phyloP scores from a whole-genome alignment of 2,797 vertebrate species.

The Rhadinocentrus ornatus region DNA sequence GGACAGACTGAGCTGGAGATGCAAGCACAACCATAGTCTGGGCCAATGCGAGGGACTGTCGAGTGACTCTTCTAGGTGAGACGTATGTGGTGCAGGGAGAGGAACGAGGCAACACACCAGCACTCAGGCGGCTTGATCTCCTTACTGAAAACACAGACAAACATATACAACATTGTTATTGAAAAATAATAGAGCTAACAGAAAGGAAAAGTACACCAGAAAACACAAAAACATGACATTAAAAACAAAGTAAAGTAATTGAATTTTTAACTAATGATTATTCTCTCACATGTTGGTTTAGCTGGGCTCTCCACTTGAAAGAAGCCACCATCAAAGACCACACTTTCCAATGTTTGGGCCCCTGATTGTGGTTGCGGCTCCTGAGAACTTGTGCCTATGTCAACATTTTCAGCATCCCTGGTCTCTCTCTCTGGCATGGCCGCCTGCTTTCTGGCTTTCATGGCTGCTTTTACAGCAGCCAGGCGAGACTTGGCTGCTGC shows the following conservation, averaged over 20 bases:
- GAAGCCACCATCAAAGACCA: conserved; percentile 90
- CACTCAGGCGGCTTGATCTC: conserved; percentile 69
- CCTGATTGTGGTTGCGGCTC: conserved; percentile 60
- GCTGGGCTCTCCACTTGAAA: conserved; percentile 91
- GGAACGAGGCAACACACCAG: conserved; percentile 34
- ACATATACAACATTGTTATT: neutral
- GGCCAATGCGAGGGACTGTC: conserved; percentile 42
- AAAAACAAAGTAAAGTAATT: too few species aligned
- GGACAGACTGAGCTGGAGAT: conserved; percentile 34
- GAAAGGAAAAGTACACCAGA: too few species aligned
- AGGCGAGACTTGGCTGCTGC: conserved; percentile 86
- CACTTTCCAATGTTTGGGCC: conserved; percentile 53
- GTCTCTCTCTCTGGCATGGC: conserved; percentile 36
- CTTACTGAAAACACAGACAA: conserved; percentile 63
- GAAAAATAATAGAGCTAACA: neutral
- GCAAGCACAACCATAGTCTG: conserved; percentile 18
- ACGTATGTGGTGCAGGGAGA: conserved; percentile 55
- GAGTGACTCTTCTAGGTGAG: conserved; percentile 58
- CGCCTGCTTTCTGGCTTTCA: conserved; percentile 84
- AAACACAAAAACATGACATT: neutral
- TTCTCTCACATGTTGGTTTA: conserved; percentile 81
- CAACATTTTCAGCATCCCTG: conserved; percentile 12
- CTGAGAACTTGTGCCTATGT: neutral
- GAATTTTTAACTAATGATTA: neutral
- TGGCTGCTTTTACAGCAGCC: conserved; percentile 88